Evolutionary conservation across 1,140 invertebrate genomes (phyloP).

Genomic region (Eciton burchellii): DNA sequence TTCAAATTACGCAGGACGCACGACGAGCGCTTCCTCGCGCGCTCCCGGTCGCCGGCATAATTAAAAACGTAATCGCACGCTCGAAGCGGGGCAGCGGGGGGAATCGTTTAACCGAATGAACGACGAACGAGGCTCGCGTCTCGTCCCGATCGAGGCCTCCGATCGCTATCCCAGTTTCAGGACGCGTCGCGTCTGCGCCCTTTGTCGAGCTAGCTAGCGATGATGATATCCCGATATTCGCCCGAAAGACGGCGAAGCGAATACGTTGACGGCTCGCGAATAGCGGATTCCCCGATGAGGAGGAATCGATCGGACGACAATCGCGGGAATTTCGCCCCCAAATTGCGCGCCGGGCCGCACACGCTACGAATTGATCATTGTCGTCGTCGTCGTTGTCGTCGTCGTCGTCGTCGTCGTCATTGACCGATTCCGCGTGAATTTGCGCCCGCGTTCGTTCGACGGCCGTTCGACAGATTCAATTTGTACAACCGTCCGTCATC

Average conservation of each 20-base stretch:
- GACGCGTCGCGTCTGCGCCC: background rate
- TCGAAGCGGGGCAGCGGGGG: conserved; percentile 9
- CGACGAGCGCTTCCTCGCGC: conserved; percentile 42
- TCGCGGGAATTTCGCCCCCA: background rate
- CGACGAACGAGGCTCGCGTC: conserved; percentile 22
- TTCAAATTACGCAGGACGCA: conserved; percentile 56
- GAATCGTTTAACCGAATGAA: conserved; percentile 30
- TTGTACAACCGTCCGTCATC: conserved; percentile 17
- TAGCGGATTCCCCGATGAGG: background rate
- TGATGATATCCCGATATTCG: background rate
- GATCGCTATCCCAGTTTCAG: background rate
- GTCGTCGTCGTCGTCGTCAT: too few relatives aligned
- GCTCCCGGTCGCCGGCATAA: conserved; percentile 44
- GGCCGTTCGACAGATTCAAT: conserved; percentile 10
- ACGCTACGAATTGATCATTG: conserved; percentile 2
- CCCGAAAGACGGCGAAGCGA: background rate
- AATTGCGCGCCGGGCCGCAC: conserved; percentile 1
- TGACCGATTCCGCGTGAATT: conserved; percentile 8
- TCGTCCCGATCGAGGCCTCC: conserved; percentile 28
- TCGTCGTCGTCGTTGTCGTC: too few relatives aligned
- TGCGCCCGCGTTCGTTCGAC: conserved; percentile 22
- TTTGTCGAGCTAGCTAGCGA: conserved; percentile 23
- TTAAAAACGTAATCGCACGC: conserved; percentile 57
- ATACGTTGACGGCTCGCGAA: too few relatives aligned
- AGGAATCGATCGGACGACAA: conserved; percentile 23